Evolutionary conservation across 2,113 vertebrate species (phyloP).

Genomic region (Eulemur rufifrons): DNA sequence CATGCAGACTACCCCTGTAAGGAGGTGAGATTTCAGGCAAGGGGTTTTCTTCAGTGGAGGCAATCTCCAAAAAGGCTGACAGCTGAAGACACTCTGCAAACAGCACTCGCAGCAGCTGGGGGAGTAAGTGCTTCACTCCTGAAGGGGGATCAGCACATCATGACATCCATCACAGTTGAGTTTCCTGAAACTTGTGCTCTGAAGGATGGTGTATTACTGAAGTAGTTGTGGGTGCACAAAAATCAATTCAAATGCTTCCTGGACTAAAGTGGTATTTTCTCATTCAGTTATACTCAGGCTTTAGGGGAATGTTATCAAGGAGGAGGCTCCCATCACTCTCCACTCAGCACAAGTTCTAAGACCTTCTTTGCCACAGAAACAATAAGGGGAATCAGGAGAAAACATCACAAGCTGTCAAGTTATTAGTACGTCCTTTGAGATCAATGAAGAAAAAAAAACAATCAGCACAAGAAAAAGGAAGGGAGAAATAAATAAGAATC

Average conservation of each 20-base stretch:
- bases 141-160: not conserved
- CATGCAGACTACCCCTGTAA: not conserved
- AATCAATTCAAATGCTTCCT: conserved; percentile 47
- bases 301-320: not conserved
- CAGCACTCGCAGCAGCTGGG: not conserved
- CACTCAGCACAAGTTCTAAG: conserved; percentile 9
- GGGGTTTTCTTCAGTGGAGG: not conserved
- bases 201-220: not conserved
- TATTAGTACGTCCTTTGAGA: conserved; percentile 12
- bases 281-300: not conserved
- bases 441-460: conserved; percentile 35
- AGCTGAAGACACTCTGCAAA: not conserved
- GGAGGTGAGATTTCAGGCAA: not conserved
- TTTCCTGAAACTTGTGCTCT: not conserved
- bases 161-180: not conserved
- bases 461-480: not conserved
- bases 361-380: conserved; percentile 18
- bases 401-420: not conserved
- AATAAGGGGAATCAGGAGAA: not conserved
- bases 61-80: not conserved
- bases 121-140: not conserved
- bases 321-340: not conserved
- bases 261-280: not conserved
- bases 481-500: not conserved
- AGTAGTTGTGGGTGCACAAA: not conserved